Base-by-base conservation (phyloP, 2,113 vertebrate species). In the Colistium nudipinnis region DNA sequence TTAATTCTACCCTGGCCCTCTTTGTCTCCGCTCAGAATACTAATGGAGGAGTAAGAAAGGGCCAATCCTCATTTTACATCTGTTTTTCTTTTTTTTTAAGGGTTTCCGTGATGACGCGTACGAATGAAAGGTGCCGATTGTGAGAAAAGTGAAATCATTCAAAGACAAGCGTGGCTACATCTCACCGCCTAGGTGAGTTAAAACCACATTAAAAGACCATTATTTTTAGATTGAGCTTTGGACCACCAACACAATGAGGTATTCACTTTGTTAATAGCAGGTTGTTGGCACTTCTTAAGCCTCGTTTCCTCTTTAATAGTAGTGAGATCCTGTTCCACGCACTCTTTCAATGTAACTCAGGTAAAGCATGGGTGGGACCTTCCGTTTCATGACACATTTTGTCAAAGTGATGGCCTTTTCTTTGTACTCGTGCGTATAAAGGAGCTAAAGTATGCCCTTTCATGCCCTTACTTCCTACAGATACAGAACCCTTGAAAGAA, bases 311-410 rank as follows among this genome's bases (percentile, higher is more conserved):
- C 90, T 90, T 80, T 91, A 81, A 84, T 84, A 89, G 86, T 88
- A 83, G 91, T 87, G 68, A 90, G 91, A 93, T 94, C 92, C 91
- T 87, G 87, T 44, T 84, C 84, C 91, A 88, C 82, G 64, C 78
- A 85, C 81, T 86, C 81, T 86, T 80, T 91, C 84, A 93, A 88
- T 81, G 81, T 77, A 67, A 73, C 82, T 78, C 89, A 93, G 91
- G 91, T 92, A 86, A 86, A 87, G 75, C 85, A 70, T 89, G 91
- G 92, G 93, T 88, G 92, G 83, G 88, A 81, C 93, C 90, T 92
- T 92, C 92, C 90, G 90, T 76, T 90, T 86, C 83, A 83, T 87
- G 88, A 89, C 89, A 88, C 79, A 89, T 90, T 93, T 88, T 86
- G 81, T 72, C 55, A 70, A 88, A 90, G 82, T 86, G 89, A 77